Evolutionary conservation across 2,888 invertebrate genomes (phyloP), one percentile per base, ranked within the genome.

Genomic region (Platerodrilus igneus): DNA sequence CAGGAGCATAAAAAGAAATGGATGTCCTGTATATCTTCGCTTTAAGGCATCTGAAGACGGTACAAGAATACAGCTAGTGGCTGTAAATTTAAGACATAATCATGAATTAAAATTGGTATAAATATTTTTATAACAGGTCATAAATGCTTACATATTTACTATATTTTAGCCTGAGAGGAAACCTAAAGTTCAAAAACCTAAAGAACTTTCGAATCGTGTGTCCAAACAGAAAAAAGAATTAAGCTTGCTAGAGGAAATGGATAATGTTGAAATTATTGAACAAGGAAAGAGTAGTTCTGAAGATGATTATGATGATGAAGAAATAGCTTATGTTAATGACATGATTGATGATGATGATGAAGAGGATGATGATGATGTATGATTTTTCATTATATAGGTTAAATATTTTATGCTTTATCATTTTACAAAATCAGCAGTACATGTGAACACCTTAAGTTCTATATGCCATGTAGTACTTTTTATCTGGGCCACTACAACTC

Each of bases 81-180:
- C 46, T 13, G 38, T 41, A 22, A 49, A 49, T 31, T 30, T 43
- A 23, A 44, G 37, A 19, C 46, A 49, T 19, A 45, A 45, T 19
- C 45, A 45, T 17, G 45, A 45, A 41, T 31, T 45, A 22, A 32
- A 16, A 20, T 5, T 45, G 17, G 45, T 45, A 38, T 28, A 38
- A 38, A 23, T 23, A 23, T 5, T 25, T 25, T 25, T 10, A 10
- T 10, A 5, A 11, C 11, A 25, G 3, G 11, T 25, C 4, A n/a
- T 9, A 4, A 5, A 25, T 25, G n/a, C 13, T 9, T 23, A 23
- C 4, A 5, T 8, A 2, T 30, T 18, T 1, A 30, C n/a, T 30
- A 4, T 30, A 13, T n/a, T 8, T n/a, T n/a, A 30, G 30, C 18
- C 30, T 9, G 18, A 16, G 10, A 30, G 17, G 10, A 30, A 9